Conservation (phyloP, 2,113 vertebrate genomes). For the Notarius quadriscutis region DNA sequence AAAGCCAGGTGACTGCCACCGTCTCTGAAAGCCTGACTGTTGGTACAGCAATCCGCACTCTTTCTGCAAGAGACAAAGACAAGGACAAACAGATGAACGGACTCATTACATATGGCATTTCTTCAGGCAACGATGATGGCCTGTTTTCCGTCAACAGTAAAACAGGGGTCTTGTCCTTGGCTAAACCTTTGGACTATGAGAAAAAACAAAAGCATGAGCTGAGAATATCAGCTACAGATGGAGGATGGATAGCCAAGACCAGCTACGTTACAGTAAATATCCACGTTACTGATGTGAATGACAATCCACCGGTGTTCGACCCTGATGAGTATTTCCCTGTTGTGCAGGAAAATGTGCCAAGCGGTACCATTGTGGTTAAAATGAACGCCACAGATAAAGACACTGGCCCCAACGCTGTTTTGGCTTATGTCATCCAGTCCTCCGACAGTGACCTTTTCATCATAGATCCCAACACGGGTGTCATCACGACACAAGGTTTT, state of each 20-base stretch:
- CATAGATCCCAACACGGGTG: constrained; percentile 92
- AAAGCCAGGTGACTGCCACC: constrained; percentile 83
- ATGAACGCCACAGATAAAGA: constrained; percentile 86
- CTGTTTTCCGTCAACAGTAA: constrained; percentile 85
- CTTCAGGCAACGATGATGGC: constrained; percentile 83
- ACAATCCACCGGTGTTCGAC: constrained; percentile 87
- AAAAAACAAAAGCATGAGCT: constrained; percentile 83
- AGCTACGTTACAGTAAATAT: constrained; percentile 85
- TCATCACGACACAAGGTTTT: constrained; percentile 96
- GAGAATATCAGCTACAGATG: constrained; percentile 84
- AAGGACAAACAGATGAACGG: constrained; percentile 84
- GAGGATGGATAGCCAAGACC: constrained; percentile 91
- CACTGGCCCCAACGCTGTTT: constrained; percentile 85
- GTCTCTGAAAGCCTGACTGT: constrained; percentile 83
- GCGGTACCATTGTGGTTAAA: constrained; percentile 90
- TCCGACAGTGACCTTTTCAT: constrained; percentile 97
- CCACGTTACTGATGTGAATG: constrained; percentile 88
- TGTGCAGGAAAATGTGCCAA: constrained; percentile 93
- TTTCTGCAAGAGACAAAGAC: constrained; percentile 91
- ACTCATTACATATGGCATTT: constrained; percentile 83
- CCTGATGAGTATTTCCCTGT: constrained; percentile 86
- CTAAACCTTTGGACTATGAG: constrained; percentile 87
- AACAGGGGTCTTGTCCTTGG: constrained; percentile 83
- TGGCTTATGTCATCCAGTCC: constrained; percentile 89
- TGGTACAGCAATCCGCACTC: constrained; percentile 79